A percentile compares a stretch with the other conserved stretches of the same genome.
Conservation (phyloP, 1,140 invertebrate genomes). For the Ceratina calcarata region DNA sequence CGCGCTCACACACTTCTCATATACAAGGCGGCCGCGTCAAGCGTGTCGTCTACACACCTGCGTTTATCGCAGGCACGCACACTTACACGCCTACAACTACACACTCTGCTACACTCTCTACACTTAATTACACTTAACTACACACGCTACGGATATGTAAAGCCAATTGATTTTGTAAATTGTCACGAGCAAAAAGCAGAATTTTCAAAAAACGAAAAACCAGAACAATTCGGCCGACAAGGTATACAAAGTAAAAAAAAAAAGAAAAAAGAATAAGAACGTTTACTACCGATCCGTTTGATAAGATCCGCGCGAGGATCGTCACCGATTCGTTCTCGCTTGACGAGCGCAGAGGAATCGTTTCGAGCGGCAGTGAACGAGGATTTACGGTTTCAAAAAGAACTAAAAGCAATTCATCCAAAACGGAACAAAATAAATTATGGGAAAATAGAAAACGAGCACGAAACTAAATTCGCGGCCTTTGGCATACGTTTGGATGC, state of each 20-base stretch:
- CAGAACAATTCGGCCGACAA: conserved; percentile 53
- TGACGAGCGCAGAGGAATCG: conserved; percentile 34
- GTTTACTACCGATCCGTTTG: conserved; percentile 52
- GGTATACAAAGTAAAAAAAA: conserved; percentile 16
- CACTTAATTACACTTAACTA: conserved; percentile 66
- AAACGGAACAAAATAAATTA: neutral
- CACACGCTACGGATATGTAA: conserved; percentile 81
- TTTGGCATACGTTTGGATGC: conserved; percentile 77
- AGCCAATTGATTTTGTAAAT: conserved; percentile 82
- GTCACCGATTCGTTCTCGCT: conserved; percentile 8
- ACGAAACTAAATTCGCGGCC: conserved; percentile 70
- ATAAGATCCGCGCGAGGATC: conserved; percentile 27
- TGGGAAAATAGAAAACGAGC: conserved; percentile 19
- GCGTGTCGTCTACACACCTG: conserved; percentile 54
- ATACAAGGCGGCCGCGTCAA: conserved; percentile 41
- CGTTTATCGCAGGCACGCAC: conserved; percentile 70
- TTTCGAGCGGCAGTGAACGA: conserved; percentile 41
- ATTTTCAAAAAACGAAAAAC: conserved; percentile 33
- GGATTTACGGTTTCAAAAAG: conserved; percentile 29
- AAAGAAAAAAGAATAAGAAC: neutral
- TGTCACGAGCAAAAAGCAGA: conserved; percentile 42
- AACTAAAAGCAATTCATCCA: conserved; percentile 13
- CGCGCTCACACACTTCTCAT: conserved; percentile 72
- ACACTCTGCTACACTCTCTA: conserved; percentile 47
- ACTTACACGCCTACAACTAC: conserved; percentile 59